Base-by-base conservation (phyloP, 2,888 invertebrate species). In the Drepanosiphum platanoidis region DNA sequence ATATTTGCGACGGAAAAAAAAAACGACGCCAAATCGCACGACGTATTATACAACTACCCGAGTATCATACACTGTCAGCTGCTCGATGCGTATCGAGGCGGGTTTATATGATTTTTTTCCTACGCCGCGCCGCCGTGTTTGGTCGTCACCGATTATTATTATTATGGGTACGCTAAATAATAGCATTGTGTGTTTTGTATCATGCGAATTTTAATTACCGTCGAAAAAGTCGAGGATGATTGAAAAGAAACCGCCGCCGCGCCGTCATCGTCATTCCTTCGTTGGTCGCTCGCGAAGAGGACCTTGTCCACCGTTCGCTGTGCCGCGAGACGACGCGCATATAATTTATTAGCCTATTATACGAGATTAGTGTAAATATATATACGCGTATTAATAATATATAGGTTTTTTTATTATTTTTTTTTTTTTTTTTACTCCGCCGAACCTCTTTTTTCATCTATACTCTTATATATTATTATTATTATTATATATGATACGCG, bases 331-430 rank as follows among this genome's bases (percentile, higher is more conserved):
- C 75, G 75, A 77, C 70, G 80, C 70, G 80, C 22, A 32, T 18
- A 32, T 61, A 81, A 81, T 81, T 81, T 81, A 81, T 81, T 71
- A 58, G 58, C 71, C 81, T 71, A 81, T 81, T 81, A 81, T 81
- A 71, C 81, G 71, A 71, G 34, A 81, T 81, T 71, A 81, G 36
- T 58, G 81, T 71, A 80, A 70, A 80, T 79, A 70, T 71, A 80
- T 36, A 32, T 34, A 32, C n/a, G 34, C 4, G 46, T 77, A 61
- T 46, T 46, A 66, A 79, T 68, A 80, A 46, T 39, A n/a, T 61
- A 58, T 58, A 74, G 27, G 27, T 8, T 39, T 42, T 42, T 78
- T n/a, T n/a, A n/a, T n/a, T n/a, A n/a, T n/a, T n/a, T n/a, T n/a
- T n/a, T n/a, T n/a, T n/a, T 64, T 64, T 79, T 42, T 46, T 32